phyloP scores from a whole-genome alignment of 2,113 vertebrate species.

The Cisticola juncidis region DNA sequence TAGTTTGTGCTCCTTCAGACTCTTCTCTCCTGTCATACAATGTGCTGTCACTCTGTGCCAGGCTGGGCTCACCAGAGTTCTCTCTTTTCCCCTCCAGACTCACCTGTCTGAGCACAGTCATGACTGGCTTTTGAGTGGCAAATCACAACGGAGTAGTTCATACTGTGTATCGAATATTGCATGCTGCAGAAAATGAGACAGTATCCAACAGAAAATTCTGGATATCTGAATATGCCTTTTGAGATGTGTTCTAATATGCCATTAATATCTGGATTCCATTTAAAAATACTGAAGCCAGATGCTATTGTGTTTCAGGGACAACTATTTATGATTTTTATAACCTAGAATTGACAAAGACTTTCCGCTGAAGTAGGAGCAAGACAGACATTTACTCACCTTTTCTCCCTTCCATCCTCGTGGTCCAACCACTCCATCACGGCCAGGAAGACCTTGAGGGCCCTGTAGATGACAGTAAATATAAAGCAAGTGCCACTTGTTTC shows the following conservation, averaged over 20 bases:
- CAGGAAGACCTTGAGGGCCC: conserved; percentile 81
- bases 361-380: neutral
- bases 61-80: neutral
- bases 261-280: neutral
- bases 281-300: neutral
- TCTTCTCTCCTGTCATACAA: neutral
- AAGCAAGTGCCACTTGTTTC: neutral
- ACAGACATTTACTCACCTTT: conserved; percentile 70
- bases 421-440: conserved; percentile 78
- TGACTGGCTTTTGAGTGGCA: neutral
- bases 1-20: neutral
- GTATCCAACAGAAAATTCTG: neutral
- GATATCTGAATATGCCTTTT: neutral
- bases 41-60: neutral
- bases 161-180: neutral
- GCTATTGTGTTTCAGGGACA: neutral
- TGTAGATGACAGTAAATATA: conserved; percentile 35
- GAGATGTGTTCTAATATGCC: neutral
- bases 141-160: neutral
- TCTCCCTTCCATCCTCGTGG: conserved; percentile 80
- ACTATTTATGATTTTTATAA: neutral
- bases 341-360: neutral
- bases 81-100: neutral
- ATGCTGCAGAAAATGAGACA: neutral
- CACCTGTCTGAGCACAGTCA: no score